These are phyloP conservation scores for Thomomys bottae DNA, from an alignment of 2,113 vertebrate genomes.

Conservation along the genomic window DNA sequence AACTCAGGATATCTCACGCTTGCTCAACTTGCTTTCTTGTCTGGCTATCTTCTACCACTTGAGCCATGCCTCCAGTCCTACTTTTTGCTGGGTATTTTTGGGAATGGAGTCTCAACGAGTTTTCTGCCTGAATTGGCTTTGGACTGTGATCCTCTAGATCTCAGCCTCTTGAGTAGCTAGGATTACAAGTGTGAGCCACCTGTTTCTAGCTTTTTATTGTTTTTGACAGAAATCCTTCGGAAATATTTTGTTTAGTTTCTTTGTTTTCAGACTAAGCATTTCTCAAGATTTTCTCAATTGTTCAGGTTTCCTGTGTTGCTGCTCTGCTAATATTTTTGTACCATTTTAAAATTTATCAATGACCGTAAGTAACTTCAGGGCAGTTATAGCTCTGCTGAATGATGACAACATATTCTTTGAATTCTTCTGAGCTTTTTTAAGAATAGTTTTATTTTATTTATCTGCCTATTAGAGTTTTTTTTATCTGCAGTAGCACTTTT, in stretches of 20 bases:
- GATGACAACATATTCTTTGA: constrained; percentile 14
- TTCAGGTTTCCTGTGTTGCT: constrained; percentile 16
- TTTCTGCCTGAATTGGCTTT: too few species aligned
- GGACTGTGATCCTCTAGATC: too few species aligned
- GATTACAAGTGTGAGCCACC: too few species aligned
- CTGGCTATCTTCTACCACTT: too few species aligned
- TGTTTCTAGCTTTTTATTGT: background rate
- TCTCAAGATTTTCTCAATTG: constrained; percentile 48
- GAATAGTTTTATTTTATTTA: background rate
- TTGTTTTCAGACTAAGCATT: constrained; percentile 10
- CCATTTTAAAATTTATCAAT: constrained; percentile 46
- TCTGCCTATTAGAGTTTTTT: background rate
- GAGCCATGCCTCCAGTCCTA: too few species aligned
- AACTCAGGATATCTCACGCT: too few species aligned
- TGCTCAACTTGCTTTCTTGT: too few species aligned
- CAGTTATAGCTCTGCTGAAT: background rate
- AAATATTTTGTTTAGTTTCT: constrained; percentile 51
- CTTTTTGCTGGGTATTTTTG: too few species aligned
- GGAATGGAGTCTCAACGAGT: too few species aligned
- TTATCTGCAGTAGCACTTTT: background rate
- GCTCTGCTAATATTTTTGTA: constrained; percentile 1
- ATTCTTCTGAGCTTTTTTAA: constrained; percentile 30
- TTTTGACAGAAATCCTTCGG: constrained; percentile 36
- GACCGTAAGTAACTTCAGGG: background rate
- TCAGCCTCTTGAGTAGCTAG: too few species aligned